Percentiles rank a stretch among this genome's conserved stretches.
These are phyloP conservation scores for Agriopis aurantiaria DNA, from an alignment of 2,888 invertebrate species.

Conservation along the genomic window DNA sequence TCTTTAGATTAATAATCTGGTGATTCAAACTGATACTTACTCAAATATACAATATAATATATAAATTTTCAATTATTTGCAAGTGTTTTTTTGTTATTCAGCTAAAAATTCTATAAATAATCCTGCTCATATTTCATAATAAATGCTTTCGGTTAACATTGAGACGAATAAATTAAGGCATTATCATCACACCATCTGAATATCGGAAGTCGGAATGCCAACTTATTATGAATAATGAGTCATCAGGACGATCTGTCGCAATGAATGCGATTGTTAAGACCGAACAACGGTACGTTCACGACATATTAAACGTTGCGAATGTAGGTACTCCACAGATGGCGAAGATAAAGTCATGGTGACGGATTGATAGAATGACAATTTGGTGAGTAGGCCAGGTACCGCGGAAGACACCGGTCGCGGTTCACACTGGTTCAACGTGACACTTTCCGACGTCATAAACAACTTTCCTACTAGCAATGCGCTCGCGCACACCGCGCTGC, in stretches of 20 bases:
- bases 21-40: too few species aligned
- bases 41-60: too few species aligned
- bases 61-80: too few species aligned
- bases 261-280: conserved; percentile 62
- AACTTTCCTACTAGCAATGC: conserved; percentile 86
- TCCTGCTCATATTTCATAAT: background rate
- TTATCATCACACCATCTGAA: conserved; percentile 25
- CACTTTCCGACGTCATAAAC: conserved; percentile 85
- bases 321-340: conserved; percentile 68
- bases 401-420: conserved; percentile 79
- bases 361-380: conserved; percentile 85
- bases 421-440: conserved; percentile 86
- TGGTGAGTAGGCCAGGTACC: conserved; percentile 83
- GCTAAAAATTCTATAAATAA: too few species aligned
- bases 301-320: conserved; percentile 61
- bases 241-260: conserved; percentile 58
- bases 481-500: conserved; percentile 58
- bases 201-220: conserved; percentile 38
- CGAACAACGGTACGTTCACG: conserved; percentile 65
- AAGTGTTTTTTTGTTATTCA: too few species aligned
- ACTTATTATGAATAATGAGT: conserved; percentile 50
- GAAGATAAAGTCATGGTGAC: conserved; percentile 79
- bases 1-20: too few species aligned
- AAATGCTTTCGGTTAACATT: background rate
- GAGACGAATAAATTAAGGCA: conserved; percentile 17